A percentile compares a stretch with the other conserved stretches of the same genome.
Conservation (phyloP, 2,113 vertebrate genomes). For the Arvicanthis niloticus region DNA sequence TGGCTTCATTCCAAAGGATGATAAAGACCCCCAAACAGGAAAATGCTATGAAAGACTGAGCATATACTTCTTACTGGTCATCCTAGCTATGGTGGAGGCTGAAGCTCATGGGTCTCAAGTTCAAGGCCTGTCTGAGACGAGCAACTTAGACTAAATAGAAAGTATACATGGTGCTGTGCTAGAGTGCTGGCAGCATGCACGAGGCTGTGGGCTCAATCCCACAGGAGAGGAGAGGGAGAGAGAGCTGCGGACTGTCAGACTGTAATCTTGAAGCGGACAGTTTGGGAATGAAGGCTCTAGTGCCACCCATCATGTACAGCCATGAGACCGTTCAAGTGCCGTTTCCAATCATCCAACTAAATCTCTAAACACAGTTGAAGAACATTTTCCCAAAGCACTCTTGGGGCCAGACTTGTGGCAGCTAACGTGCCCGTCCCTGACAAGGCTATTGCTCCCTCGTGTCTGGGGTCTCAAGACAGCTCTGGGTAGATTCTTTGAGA, state of each 20-base stretch:
- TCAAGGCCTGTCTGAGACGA: neutral
- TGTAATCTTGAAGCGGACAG: neutral
- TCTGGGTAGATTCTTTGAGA: neutral
- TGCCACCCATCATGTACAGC: too few species aligned
- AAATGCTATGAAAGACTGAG: neutral
- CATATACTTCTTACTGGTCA: neutral
- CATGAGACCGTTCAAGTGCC: neutral
- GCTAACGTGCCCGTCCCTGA: accelerated
- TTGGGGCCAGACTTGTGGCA: neutral
- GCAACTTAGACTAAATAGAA: neutral
- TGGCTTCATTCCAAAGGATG: neutral
- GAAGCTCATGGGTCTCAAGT: neutral
- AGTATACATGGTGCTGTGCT: neutral
- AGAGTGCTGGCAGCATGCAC: neutral
- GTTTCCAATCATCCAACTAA: neutral
- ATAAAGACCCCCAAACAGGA: neutral
- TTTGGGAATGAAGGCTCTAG: neutral
- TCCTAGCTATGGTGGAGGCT: neutral
- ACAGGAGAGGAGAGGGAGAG: neutral
- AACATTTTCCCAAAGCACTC: neutral
- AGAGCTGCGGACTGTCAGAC: neutral
- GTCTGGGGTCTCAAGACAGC: neutral
- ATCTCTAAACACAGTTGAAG: neutral
- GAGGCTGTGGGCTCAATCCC: neutral
- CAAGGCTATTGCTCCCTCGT: neutral